Evolutionary conservation across 1,140 invertebrate genomes (phyloP).

Genomic region (Euborellia annulipes): DNA sequence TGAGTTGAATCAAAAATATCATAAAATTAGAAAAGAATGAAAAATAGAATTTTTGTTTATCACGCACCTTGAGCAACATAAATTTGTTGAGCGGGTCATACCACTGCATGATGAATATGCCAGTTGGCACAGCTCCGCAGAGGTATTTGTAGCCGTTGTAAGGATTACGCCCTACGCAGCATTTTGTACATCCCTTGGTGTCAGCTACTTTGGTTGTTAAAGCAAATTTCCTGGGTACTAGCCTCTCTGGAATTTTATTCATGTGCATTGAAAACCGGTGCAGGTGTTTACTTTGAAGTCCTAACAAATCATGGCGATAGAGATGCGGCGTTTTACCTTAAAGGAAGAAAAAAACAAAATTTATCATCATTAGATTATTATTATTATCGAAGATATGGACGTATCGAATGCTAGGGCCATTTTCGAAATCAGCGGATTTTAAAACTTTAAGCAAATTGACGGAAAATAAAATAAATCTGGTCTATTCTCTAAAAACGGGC

Average conservation of each 20-base stretch:
- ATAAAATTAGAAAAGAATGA: too few species aligned
- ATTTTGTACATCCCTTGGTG: conserved; percentile 83
- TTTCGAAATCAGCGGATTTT: conserved; percentile 2
- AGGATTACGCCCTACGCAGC: conserved; percentile 89
- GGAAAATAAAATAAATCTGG: too few species aligned
- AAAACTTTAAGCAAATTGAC: too few species aligned
- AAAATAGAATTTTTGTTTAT: too few species aligned
- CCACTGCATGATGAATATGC: conserved; percentile 99
- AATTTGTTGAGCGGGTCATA: conserved; percentile 99
- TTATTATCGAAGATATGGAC: neutral
- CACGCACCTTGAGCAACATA: conserved; percentile 82
- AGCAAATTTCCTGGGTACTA: conserved; percentile 86
- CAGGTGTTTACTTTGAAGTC: conserved; percentile 66
- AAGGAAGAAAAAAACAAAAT: conserved; percentile 15
- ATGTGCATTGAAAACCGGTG: conserved; percentile 81
- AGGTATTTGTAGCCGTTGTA: conserved; percentile 98
- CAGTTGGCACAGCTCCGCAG: conserved; percentile 76
- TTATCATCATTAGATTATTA: neutral
- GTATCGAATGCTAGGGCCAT: neutral
- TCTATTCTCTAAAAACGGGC: too few species aligned
- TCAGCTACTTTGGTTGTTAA: conserved; percentile 89
- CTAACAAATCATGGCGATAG: conserved; percentile 87
- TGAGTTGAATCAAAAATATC: too few species aligned
- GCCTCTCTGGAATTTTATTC: conserved; percentile 84
- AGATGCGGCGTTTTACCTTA: conserved; percentile 86